Conservation (phyloP, 2,888 invertebrate species). For the Micoletzkya japonica region DNA sequence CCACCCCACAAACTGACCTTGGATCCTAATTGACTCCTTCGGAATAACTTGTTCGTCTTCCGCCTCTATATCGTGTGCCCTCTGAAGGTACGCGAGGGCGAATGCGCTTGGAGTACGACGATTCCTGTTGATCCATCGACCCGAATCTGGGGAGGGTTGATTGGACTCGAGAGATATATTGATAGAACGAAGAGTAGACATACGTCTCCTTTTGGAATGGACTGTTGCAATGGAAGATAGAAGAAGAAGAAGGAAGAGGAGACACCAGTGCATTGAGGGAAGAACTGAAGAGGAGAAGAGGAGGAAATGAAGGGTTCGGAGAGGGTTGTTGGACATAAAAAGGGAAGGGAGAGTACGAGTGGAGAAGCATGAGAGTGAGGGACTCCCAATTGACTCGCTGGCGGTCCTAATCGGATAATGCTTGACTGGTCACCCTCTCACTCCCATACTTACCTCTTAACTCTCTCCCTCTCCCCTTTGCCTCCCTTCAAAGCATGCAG, state of each 20-base stretch:
- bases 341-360: background rate
- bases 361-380: too few species aligned
- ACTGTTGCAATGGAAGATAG: too few species aligned
- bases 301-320: background rate
- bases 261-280: background rate
- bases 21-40: slow-evolving; percentile 18
- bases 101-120: slow-evolving; percentile 42
- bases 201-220: slow-evolving; percentile 19
- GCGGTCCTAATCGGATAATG: too few species aligned
- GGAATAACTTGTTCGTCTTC: slow-evolving; percentile 7
- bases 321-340: background rate
- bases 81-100: slow-evolving; percentile 35
- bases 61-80: background rate
- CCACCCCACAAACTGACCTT: too few species aligned
- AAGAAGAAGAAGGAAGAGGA: background rate
- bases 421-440: background rate
- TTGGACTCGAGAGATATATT: too few species aligned
- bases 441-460: background rate
- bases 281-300: background rate
- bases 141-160: background rate
- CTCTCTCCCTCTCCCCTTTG: background rate
- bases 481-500: background rate
- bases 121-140: slow-evolving; percentile 31
- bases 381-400: too few species aligned
- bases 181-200: background rate